Conservation (phyloP, 2,797 vertebrate genomes). For the Eulemur albifrons region DNA sequence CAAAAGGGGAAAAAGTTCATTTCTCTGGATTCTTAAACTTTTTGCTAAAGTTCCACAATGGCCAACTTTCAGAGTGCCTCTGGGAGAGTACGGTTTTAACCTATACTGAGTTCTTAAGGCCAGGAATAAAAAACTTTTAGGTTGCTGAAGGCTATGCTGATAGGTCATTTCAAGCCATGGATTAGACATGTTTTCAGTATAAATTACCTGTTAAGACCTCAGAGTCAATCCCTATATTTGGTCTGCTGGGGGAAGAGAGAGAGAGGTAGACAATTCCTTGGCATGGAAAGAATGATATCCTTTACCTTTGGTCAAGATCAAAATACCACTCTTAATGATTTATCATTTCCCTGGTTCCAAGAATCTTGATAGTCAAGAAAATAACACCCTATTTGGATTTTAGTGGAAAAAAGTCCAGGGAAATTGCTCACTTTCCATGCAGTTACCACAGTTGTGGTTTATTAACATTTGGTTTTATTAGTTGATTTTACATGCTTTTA, state of each 20-base stretch:
- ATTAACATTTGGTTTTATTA: background rate
- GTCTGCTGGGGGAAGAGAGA: background rate
- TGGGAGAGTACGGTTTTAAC: background rate
- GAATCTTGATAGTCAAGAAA: background rate
- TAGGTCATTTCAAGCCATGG: background rate
- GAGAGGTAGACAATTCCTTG: background rate
- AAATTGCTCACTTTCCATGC: background rate
- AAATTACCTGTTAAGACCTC: background rate
- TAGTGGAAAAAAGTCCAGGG: background rate
- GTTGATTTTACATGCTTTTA: background rate
- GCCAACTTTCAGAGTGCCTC: background rate
- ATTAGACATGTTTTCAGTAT: constrained; percentile 7
- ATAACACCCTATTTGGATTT: background rate
- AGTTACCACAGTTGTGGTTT: background rate
- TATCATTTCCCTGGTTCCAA: background rate
- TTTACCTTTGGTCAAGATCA: background rate
- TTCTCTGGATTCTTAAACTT: background rate
- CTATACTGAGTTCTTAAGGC: background rate
- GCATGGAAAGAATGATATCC: background rate
- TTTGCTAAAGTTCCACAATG: background rate
- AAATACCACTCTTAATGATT: background rate
- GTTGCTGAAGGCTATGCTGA: background rate
- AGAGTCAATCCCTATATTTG: background rate
- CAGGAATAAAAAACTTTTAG: background rate
- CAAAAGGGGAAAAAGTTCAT: background rate